Base-by-base conservation (phyloP, 1,140 invertebrate genomes). In the Heliconius hewitsoni region DNA sequence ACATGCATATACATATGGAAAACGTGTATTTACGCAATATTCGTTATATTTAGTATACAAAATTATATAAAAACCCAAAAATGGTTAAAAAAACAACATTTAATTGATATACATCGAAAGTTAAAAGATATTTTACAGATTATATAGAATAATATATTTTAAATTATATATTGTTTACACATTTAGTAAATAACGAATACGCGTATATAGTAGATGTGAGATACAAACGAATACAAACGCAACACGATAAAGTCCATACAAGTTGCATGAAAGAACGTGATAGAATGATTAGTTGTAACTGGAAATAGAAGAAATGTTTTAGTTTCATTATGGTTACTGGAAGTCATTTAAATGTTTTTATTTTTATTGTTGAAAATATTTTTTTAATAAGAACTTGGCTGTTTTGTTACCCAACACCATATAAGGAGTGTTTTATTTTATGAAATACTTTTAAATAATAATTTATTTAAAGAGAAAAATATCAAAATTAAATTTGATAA, bases 191-290 rank as follows among this genome's bases (percentile, higher is more conserved):
- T n/a, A 57, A 82, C 80, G 78, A 80, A 82, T 82, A 85, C 74
- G 74, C 74, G 77, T 71, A 34, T 77, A 60, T 18, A 70, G 71
- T 77, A 46, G 39, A 75, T 80, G 74, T 52, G 72, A 80, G 50
- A 80, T 72, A 81, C 72, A 77, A 73, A 80, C 79, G 70, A 30
- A 84, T 85, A 89, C 87, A 84, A 85, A 88, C 80, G 80, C 79
- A 81, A 72, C 71, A 80, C 85, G 83, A 84, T 86, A 86, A 81
- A 85, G 81, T 90, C 90, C 89, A 87, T 82, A 87, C 82, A 87
- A 89, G 90, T 89, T 79, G 90, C 90, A 89, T 92, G 90, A 90
- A 92, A 91, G 84, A 85, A 91, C 84, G 84, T 84, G 83, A 85
- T 85, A 89, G 74, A 83, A 90, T 89, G 89, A 84, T 84, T 83